Conservation (phyloP, 2,113 vertebrate genomes). For the Aspidoscelis tigris region DNA sequence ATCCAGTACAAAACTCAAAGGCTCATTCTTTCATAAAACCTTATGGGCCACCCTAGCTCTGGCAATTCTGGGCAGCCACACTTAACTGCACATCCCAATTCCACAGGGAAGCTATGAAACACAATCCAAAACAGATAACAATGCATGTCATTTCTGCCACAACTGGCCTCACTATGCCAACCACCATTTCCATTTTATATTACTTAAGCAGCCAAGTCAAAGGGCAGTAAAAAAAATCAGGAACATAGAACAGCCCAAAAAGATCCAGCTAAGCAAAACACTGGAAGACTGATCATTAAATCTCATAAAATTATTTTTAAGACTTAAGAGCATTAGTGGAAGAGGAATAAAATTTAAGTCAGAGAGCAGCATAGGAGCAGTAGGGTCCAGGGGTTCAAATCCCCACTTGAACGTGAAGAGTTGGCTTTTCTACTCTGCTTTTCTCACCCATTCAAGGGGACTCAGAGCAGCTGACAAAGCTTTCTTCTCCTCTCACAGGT, state of each 20-base stretch:
- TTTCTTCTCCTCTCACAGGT: no score
- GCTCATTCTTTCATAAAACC: background rate
- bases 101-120: no score
- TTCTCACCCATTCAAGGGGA: no score
- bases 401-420: no score
- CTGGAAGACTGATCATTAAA: background rate
- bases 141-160: background rate
- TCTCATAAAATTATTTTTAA: background rate
- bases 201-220: background rate
- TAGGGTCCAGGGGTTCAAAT: no score
- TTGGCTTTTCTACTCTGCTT: no score
- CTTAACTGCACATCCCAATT: background rate
- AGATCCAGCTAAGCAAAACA: background rate
- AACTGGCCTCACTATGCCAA: background rate
- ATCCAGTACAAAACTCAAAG: background rate
- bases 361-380: background rate
- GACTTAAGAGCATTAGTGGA: background rate
- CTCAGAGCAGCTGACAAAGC: no score
- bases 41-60: background rate
- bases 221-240: background rate
- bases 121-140: background rate
- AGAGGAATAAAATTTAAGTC: background rate
- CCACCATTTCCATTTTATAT: background rate
- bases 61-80: background rate
- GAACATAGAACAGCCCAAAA: background rate